phyloP scores from a whole-genome alignment of 2,797 vertebrate species.

The Acanthurus lineatus region DNA sequence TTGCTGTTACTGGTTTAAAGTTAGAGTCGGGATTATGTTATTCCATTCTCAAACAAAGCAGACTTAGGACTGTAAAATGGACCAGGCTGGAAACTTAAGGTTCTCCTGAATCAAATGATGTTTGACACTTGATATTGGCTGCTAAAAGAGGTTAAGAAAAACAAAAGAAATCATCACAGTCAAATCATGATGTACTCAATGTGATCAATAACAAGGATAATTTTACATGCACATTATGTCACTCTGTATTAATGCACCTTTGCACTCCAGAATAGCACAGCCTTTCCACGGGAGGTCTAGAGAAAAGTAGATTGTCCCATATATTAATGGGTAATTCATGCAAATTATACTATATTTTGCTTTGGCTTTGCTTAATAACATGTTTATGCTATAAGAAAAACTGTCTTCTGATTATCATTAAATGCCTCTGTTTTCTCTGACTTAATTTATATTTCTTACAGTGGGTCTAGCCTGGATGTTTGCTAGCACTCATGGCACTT shows the following conservation, averaged over 20 bases:
- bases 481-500: background rate
- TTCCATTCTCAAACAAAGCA: no score
- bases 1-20: no score
- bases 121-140: no score
- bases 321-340: no score
- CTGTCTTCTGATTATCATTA: conserved; percentile 12
- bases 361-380: no score
- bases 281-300: background rate
- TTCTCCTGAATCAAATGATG: no score
- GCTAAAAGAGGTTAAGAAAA: no score
- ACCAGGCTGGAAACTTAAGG: no score
- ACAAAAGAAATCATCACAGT: no score
- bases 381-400: conserved; percentile 19
- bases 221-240: background rate
- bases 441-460: conserved; percentile 19
- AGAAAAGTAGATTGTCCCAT: conserved; percentile 26
- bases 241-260: background rate
- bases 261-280: background rate
- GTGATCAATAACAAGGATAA: background rate
- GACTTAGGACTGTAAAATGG: no score
- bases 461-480: background rate
- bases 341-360: no score
- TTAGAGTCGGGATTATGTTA: no score
- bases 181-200: background rate
- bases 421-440: conserved; percentile 14